Percentiles rank a stretch among this genome's conserved stretches.
These are phyloP conservation scores for Macrochelys suwanniensis DNA, from an alignment of 2,797 vertebrate genomes.

Conservation along the genomic window DNA sequence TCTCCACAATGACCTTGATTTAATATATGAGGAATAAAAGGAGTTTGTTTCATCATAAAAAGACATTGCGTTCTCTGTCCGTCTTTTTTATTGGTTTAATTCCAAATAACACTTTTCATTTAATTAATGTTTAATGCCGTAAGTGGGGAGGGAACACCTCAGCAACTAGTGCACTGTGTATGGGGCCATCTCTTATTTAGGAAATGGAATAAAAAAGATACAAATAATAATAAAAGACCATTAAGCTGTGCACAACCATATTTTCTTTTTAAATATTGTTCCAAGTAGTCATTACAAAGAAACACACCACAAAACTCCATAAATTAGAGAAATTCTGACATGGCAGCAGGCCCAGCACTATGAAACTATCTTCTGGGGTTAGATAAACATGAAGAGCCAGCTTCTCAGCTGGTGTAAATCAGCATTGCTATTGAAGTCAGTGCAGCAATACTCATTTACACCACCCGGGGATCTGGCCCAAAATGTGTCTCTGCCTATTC, in stretches of 20 bases:
- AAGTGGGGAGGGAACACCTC: neutral
- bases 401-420: neutral
- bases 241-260: neutral
- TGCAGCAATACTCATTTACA: neutral
- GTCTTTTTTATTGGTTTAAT: constrained; percentile 49
- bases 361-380: neutral
- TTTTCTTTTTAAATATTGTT: neutral
- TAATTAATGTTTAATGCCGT: constrained; percentile 56
- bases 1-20: constrained; percentile 8
- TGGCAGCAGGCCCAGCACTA: neutral
- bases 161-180: neutral
- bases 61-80: neutral
- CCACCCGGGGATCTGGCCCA: neutral
- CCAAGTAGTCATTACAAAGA: neutral
- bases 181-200: constrained; percentile 24
- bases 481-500: neutral
- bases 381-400: neutral
- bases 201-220: neutral
- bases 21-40: constrained; percentile 33
- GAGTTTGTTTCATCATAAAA: constrained; percentile 36
- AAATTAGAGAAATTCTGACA: neutral
- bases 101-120: constrained; percentile 21
- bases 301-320: neutral
- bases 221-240: neutral
- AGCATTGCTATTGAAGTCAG: neutral